Base-by-base conservation (phyloP, 2,797 vertebrate genomes). In the Catostomus latipinnis region DNA sequence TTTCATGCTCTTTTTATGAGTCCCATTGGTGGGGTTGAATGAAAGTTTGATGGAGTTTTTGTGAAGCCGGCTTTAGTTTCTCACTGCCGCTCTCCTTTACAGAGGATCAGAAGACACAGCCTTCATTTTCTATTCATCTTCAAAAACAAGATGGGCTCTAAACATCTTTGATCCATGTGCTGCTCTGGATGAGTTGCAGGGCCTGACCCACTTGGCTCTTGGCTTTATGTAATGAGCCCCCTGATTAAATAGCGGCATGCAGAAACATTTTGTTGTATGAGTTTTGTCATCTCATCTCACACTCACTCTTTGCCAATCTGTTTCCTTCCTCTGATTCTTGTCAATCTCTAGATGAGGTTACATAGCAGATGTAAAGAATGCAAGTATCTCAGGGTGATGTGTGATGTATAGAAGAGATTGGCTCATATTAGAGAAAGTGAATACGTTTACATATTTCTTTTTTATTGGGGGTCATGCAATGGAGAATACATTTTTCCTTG, bases 51-150 rank as follows among this genome's bases (percentile, higher is more conserved):
- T 34, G 73, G 68, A 80, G 66, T 85, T 81, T 84, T 83, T 73
- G 53, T 76, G 84, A 66, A 78, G 73, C 72, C 72, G 46, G 48
- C 63, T 85, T 62, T 84, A 83, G 83, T 85, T 82, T 86, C 54
- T 43, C 60, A 80, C 76, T 75, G 53, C 72, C 70, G 74, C 74
- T 54, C 49, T 80, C 56, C 74, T 67, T 81, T 71, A 22, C 68
- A 12, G 22, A 80, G 86, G 86, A 88, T 88, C 87, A 85, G 80
- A 88, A 88, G 88, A 81, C 85, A 85, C 18, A 56, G 74, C 83
- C 87, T 88, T 90, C 86, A 86, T 88, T 87, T 84, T 85, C 79
- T 87, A 87, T 87, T 90, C 85, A 81, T 86, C 76, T 88, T 86
- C 81, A 81, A 85, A 83, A 81, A 43, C 50, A 83, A 84, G 84